Conservation (phyloP, 2,113 vertebrate species). For the Cercocebus atys region DNA sequence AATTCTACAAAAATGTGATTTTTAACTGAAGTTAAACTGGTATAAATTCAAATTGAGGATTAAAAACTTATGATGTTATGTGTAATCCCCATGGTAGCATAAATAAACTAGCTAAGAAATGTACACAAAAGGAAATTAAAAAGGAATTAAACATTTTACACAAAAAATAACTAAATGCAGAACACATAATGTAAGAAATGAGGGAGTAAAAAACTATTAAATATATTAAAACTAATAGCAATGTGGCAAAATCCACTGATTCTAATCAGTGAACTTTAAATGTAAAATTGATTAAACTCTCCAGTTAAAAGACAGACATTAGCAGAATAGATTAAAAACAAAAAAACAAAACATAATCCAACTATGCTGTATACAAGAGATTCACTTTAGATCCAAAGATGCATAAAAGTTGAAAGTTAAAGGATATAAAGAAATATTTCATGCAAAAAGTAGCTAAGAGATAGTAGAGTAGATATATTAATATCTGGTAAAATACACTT, state of each 20-base stretch:
- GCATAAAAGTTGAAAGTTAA: background rate
- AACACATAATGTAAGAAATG: background rate
- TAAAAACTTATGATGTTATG: background rate
- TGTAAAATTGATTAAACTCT: background rate
- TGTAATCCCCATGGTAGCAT: background rate
- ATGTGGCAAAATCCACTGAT: background rate
- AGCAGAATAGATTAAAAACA: background rate
- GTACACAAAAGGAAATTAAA: background rate
- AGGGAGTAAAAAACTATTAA: background rate
- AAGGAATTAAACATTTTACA: background rate
- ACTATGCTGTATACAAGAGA: background rate
- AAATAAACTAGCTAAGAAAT: background rate
- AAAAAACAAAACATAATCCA: background rate
- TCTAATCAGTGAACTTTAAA: background rate
- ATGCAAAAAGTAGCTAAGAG: background rate
- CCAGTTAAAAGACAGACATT: background rate
- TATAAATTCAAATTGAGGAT: background rate
- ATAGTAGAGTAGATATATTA: background rate
- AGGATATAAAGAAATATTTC: background rate
- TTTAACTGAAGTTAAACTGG: background rate
- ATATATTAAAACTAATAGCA: background rate
- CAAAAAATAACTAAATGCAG: background rate
- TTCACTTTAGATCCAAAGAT: background rate
- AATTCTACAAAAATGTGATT: background rate
- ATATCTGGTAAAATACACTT: background rate